A percentile compares a stretch with the other conserved stretches of the same genome.
Conservation (phyloP, 37 sponge, comb jelly and placozoan species). For the Mnemiopsis leidyi region DNA sequence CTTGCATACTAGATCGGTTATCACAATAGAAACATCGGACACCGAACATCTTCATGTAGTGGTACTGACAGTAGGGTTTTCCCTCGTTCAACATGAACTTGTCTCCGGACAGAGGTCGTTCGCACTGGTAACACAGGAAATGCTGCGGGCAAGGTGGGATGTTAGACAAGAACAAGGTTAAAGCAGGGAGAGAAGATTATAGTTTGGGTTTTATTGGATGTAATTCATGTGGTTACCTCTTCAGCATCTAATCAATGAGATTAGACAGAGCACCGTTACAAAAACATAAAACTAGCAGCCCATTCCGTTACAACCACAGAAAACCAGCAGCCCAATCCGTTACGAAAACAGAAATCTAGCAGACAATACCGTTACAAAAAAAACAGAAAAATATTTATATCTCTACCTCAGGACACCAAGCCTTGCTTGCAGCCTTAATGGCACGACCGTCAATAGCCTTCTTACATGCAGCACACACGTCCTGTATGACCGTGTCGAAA, state of each 20-base stretch:
- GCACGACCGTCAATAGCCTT: slow-evolving; percentile 49
- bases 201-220: not conserved
- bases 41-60: slow-evolving; percentile 34
- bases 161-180: not conserved
- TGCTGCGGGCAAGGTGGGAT: not conserved
- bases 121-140: slow-evolving; percentile 48
- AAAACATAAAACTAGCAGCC: too few species aligned
- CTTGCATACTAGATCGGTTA: slow-evolving; percentile 43
- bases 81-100: slow-evolving; percentile 56
- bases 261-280: too few species aligned
- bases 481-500: slow-evolving; percentile 50
- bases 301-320: too few species aligned
- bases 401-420: slow-evolving; percentile 49
- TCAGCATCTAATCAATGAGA: too few species aligned
- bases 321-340: too few species aligned
- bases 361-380: not conserved
- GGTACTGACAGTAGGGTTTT: slow-evolving; percentile 48
- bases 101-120: slow-evolving; percentile 17
- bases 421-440: slow-evolving; percentile 18
- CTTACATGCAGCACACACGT: slow-evolving; percentile 56
- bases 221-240: too few species aligned
- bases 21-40: slow-evolving; percentile 46
- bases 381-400: not conserved
- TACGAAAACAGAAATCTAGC: too few species aligned
- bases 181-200: not conserved